A percentile compares a stretch with the other conserved stretches of the same genome.
Evolutionary conservation across 2,797 vertebrate genomes (phyloP).

Genomic region (Darevskia mixta): DNA sequence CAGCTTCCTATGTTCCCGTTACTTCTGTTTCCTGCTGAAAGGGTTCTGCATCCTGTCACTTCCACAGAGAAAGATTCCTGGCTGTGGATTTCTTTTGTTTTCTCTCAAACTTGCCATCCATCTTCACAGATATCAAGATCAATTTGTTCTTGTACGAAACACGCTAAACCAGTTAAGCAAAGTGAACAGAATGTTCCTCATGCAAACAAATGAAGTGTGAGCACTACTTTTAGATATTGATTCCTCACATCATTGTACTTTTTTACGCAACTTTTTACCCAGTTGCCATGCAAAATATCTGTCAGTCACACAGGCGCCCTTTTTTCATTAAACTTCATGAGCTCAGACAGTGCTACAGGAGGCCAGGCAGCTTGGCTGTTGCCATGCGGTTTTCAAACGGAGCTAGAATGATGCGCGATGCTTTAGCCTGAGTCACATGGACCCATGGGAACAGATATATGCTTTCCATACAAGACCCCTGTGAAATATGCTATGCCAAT

Average conservation of each 20-base stretch:
- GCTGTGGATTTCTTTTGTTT: conserved; percentile 47
- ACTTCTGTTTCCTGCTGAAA: conserved; percentile 25
- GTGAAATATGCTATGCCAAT: no score
- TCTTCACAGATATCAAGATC: conserved; percentile 40
- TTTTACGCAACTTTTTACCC: neutral
- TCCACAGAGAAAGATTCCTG: conserved; percentile 18
- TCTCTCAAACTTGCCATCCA: conserved; percentile 39
- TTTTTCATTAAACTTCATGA: neutral
- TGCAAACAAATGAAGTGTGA: conserved; percentile 58
- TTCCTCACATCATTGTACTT: conserved; percentile 33
- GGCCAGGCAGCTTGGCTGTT: no score
- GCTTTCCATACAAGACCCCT: no score
- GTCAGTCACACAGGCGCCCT: conserved; percentile 50
- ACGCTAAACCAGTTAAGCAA: conserved; percentile 40
- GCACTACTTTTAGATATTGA: conserved; percentile 50
- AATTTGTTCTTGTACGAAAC: conserved; percentile 28
- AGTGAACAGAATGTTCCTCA: conserved; percentile 54
- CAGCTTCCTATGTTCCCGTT: no score
- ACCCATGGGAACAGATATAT: no score
- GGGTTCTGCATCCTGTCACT: conserved; percentile 33
- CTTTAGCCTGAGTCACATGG: no score
- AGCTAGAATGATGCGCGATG: no score
- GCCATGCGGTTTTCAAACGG: no score
- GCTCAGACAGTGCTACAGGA: neutral
- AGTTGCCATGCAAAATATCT: conserved; percentile 3